Conservation (phyloP, 2,888 invertebrate genomes). For the Pheosia tremula region DNA sequence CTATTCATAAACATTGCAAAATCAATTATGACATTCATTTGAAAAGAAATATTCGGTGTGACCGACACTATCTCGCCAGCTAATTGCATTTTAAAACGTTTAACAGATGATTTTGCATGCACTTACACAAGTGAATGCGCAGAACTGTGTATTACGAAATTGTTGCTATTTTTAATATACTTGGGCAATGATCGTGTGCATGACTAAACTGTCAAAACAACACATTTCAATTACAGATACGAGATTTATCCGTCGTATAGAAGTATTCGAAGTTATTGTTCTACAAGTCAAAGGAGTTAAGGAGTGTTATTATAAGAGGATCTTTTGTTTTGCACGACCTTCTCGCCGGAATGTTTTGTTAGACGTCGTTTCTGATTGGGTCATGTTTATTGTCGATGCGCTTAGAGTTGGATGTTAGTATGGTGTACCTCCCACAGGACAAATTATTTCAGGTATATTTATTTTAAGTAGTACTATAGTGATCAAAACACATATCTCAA, state of each 20-base stretch:
- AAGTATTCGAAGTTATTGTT: conserved; percentile 36
- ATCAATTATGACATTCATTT: conserved; percentile 11
- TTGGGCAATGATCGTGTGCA: conserved; percentile 53
- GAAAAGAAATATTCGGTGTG: conserved; percentile 8
- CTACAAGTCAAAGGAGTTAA: conserved; percentile 40
- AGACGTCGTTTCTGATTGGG: background rate
- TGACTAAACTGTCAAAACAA: conserved; percentile 53
- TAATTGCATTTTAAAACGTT: conserved; percentile 12
- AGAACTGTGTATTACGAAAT: conserved; percentile 18
- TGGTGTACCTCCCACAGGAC: background rate
- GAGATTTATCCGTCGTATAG: conserved; percentile 54
- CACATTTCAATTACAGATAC: conserved; percentile 68
- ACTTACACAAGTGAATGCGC: conserved; percentile 14
- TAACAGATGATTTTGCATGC: conserved; percentile 11
- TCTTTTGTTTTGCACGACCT: conserved; percentile 2
- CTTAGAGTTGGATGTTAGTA: background rate
- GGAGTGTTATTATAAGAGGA: background rate
- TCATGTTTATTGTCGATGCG: background rate
- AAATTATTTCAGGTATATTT: background rate
- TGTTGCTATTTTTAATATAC: conserved; percentile 22
- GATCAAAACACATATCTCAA: too few species aligned
- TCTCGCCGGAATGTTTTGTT: background rate
- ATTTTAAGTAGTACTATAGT: too few species aligned
- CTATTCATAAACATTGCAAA: conserved; percentile 5
- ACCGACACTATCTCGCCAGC: conserved; percentile 1